phyloP scores from a whole-genome alignment of 2,888 invertebrate genomes.

The Eupithecia pulchellata region DNA sequence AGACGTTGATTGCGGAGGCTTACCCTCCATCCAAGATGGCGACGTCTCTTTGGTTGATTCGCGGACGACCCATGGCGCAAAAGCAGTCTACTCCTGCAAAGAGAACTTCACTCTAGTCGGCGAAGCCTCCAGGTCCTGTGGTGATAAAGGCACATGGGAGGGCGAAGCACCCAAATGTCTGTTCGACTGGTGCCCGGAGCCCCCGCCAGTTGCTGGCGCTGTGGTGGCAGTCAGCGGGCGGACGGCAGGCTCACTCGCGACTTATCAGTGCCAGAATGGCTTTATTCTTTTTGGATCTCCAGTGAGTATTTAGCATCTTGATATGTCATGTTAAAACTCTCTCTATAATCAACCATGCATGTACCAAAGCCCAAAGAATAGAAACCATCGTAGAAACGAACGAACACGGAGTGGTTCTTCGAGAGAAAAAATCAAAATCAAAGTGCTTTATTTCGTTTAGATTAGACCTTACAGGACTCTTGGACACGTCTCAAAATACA shows the following conservation, averaged over 20 bases:
- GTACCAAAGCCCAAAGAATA: no score
- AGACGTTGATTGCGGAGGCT: conserved; percentile 93
- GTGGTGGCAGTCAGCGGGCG: conserved; percentile 89
- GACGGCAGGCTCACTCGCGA: conserved; percentile 92
- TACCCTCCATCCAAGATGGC: conserved; percentile 90
- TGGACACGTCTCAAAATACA: no score
- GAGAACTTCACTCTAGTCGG: conserved; percentile 95
- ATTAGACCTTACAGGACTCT: no score
- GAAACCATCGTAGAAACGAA: no score
- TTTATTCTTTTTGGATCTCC: conserved; percentile 93
- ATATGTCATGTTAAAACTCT: no score
- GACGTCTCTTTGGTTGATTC: conserved; percentile 87
- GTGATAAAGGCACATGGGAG: conserved; percentile 90
- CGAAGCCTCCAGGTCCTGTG: conserved; percentile 88
- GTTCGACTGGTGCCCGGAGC: conserved; percentile 95
- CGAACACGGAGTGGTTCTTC: no score
- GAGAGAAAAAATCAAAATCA: no score
- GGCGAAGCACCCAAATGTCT: conserved; percentile 92
- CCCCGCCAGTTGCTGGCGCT: conserved; percentile 91
- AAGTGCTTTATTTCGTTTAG: no score
- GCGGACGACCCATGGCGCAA: conserved; percentile 92
- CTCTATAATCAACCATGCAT: no score
- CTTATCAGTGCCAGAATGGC: conserved; percentile 92
- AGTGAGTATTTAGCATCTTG: conserved; percentile 79
- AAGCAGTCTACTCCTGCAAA: conserved; percentile 91